phyloP scores from a whole-genome alignment of 2,888 invertebrate species.

The Ichneumon xanthorius region DNA sequence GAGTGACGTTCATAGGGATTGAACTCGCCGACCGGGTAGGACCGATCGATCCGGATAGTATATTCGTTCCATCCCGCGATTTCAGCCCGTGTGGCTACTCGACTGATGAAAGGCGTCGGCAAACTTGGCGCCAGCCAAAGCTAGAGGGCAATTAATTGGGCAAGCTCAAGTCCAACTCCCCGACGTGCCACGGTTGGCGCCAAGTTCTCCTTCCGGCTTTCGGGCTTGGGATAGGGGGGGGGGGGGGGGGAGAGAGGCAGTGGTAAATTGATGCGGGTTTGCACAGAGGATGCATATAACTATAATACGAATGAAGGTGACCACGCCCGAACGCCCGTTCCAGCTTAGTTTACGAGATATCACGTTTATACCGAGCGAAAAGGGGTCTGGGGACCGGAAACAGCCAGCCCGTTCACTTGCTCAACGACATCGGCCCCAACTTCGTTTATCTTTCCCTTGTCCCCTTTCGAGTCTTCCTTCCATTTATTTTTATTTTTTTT shows the following conservation, averaged over 20 bases:
- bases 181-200: slow-evolving; percentile 49
- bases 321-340: slow-evolving; percentile 23
- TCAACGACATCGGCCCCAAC: not conserved
- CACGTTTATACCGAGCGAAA: slow-evolving; percentile 13
- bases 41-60: slow-evolving; percentile 41
- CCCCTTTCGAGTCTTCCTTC: not conserved
- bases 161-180: slow-evolving; percentile 53
- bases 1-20: slow-evolving; percentile 41
- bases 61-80: slow-evolving; percentile 34
- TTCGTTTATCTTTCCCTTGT: slow-evolving; percentile 4
- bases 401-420: not conserved
- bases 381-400: not conserved
- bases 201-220: slow-evolving; percentile 57
- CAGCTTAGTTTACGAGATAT: slow-evolving; percentile 6
- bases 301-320: slow-evolving; percentile 35
- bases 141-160: slow-evolving; percentile 57
- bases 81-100: slow-evolving; percentile 39
- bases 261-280: slow-evolving; percentile 44
- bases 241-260: not conserved
- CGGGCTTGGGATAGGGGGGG: not conserved
- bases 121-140: slow-evolving; percentile 58
- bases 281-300: slow-evolving; percentile 13
- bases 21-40: slow-evolving; percentile 15
- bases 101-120: slow-evolving; percentile 54
- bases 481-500: not conserved